A percentile compares a stretch with the other conserved stretches of the same genome.
Conservation (phyloP, 1,140 invertebrate genomes). For the Calliopsis andreniformis region DNA sequence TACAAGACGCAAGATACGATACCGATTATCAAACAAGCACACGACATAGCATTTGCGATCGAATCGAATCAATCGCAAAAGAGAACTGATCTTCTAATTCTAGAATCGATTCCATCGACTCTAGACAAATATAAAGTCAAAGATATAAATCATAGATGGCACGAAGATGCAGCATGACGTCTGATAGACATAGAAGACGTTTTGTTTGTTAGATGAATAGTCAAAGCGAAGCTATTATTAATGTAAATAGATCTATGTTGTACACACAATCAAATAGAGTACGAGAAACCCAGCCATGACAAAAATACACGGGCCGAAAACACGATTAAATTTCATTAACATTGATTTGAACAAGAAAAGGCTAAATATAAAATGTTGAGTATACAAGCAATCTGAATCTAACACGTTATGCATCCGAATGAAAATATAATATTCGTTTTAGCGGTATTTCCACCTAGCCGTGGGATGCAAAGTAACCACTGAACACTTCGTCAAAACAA, state of each 20-base stretch:
- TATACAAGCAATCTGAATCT: too few relatives aligned
- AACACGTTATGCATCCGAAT: too few relatives aligned
- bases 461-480: conserved; percentile 42
- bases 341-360: not conserved
- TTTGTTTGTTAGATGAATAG: too few relatives aligned
- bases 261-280: too few relatives aligned
- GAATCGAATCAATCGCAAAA: conserved; percentile 17
- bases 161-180: too few relatives aligned
- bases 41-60: conserved; percentile 37
- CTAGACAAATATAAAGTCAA: not conserved
- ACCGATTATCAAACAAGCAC: conserved; percentile 27
- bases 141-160: conserved; percentile 7
- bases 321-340: not conserved
- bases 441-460: conserved; percentile 1
- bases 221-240: too few relatives aligned
- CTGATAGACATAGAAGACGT: not conserved
- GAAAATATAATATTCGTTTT: conserved; percentile 25
- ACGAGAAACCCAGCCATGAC: not conserved
- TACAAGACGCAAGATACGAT: conserved; percentile 25
- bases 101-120: not conserved
- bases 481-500: conserved; percentile 53
- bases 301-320: not conserved
- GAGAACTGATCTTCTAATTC: not conserved
- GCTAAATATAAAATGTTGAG: not conserved
- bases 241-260: too few relatives aligned